These are phyloP conservation scores for Tachypleus tridentatus DNA, from an alignment of 1,140 invertebrate species.

Conservation along the genomic window DNA sequence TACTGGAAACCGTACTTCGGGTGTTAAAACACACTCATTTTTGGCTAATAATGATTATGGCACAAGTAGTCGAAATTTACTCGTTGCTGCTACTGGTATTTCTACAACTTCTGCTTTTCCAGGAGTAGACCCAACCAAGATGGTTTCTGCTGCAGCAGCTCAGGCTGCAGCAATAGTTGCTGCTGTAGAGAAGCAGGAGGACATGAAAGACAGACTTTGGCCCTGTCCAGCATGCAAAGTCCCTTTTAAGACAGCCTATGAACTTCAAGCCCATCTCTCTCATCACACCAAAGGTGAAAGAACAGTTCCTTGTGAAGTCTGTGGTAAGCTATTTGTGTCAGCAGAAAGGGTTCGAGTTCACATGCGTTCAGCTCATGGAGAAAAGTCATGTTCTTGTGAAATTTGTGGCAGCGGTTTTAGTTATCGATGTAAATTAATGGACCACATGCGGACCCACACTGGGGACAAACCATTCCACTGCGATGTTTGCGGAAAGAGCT, in stretches of 20 bases:
- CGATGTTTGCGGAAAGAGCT: slow-evolving; percentile 27
- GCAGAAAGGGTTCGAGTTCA: slow-evolving; percentile 22
- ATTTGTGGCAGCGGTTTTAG: slow-evolving; percentile 28
- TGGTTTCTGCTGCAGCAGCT: slow-evolving; percentile 8
- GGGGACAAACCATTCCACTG: slow-evolving; percentile 27
- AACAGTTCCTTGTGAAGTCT: slow-evolving; percentile 23
- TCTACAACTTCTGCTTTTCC: slow-evolving; percentile 19
- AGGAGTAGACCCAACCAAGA: slow-evolving; percentile 18
- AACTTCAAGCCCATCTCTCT: slow-evolving; percentile 24
- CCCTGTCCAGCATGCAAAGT: slow-evolving; percentile 25
- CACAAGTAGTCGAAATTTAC: slow-evolving; percentile 12
- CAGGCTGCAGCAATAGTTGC: neutral
- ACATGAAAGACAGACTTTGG: slow-evolving; percentile 21
- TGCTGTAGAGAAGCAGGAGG: slow-evolving; percentile 2
- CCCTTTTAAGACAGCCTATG: slow-evolving; percentile 22
- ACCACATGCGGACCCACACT: slow-evolving; percentile 28
- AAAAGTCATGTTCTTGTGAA: slow-evolving; percentile 27
- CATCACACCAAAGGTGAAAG: slow-evolving; percentile 23
- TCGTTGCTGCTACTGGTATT: slow-evolving; percentile 14
- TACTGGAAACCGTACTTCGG: neutral
- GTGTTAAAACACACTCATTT: neutral
- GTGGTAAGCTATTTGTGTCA: slow-evolving; percentile 24
- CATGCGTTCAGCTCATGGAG: slow-evolving; percentile 24
- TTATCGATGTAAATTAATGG: slow-evolving; percentile 27
- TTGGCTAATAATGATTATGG: slow-evolving; percentile 10